Percentiles rank a stretch among this genome's conserved stretches.
These are phyloP conservation scores for Trisateles emortualis DNA, from an alignment of 2,888 invertebrate species.

Conservation along the genomic window DNA sequence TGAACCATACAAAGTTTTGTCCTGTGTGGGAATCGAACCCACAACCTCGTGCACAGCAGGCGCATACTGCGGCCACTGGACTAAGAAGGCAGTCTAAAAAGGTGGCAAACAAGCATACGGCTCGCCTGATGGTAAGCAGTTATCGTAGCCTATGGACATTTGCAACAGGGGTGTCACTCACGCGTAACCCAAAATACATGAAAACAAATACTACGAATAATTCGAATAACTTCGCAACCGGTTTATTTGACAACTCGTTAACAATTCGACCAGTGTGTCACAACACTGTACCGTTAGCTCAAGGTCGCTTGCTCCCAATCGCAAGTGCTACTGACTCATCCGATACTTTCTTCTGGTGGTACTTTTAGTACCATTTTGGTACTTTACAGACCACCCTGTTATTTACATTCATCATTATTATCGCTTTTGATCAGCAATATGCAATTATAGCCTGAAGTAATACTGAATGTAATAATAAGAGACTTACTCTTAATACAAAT, in stretches of 20 bases:
- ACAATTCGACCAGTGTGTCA: conserved; percentile 44
- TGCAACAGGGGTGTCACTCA: no score
- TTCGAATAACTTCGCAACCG: conserved; percentile 6
- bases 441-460: neutral
- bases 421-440: neutral
- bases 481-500: neutral
- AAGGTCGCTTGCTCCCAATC: conserved; percentile 31
- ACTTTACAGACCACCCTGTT: neutral
- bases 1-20: no score
- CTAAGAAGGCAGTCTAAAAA: no score
- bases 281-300: conserved; percentile 21
- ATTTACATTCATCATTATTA: neutral
- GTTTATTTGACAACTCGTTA: conserved; percentile 17
- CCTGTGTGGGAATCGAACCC: no score
- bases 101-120: no score
- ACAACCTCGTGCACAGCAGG: no score
- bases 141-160: no score
- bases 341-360: conserved; percentile 54
- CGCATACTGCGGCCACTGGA: no score
- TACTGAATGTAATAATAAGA: neutral
- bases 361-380: conserved; percentile 2
- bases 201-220: conserved; percentile 6
- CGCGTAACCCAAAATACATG: conserved; percentile 1
- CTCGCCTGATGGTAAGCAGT: no score
- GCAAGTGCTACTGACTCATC: conserved; percentile 58